These are phyloP conservation scores for Meandrusa payeni DNA, from an alignment of 2,888 invertebrate species.

Conservation along the genomic window DNA sequence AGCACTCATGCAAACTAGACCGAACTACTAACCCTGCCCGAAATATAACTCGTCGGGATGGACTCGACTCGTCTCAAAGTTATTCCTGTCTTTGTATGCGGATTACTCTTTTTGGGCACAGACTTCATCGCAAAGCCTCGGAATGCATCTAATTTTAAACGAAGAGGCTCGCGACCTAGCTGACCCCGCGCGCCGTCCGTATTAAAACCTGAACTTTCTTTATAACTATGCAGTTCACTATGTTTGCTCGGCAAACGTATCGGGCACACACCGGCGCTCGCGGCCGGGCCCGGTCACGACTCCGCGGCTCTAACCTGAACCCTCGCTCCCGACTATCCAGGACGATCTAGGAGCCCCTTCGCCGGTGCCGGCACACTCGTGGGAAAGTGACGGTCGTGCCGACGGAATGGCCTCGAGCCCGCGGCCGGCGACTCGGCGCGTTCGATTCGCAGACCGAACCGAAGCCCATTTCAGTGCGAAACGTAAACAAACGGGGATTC, in stretches of 20 bases:
- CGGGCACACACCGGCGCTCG: constrained; percentile 67
- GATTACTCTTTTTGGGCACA: constrained; percentile 57
- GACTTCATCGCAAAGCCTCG: constrained; percentile 63
- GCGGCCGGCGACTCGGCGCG: constrained; percentile 29
- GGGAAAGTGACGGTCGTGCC: constrained; percentile 70
- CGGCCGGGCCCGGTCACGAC: constrained; percentile 73
- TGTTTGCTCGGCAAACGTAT: constrained; percentile 74
- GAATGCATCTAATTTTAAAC: constrained; percentile 80
- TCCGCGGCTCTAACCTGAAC: constrained; percentile 54
- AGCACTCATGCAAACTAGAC: constrained; percentile 32
- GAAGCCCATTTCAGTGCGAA: constrained; percentile 29
- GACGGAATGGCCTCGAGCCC: constrained; percentile 44
- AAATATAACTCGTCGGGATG: constrained; percentile 64
- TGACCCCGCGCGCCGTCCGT: constrained; percentile 75
- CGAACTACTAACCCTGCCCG: constrained; percentile 73
- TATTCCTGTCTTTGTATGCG: constrained; percentile 66
- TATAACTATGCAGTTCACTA: constrained; percentile 72
- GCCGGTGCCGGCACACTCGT: constrained; percentile 50
- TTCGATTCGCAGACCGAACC: constrained; percentile 30
- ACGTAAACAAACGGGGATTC: constrained; percentile 62
- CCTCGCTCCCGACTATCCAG: constrained; percentile 70
- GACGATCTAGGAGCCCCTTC: constrained; percentile 48
- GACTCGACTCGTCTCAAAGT: constrained; percentile 56
- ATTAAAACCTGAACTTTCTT: constrained; percentile 80
- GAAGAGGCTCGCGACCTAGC: constrained; percentile 76